Base-by-base conservation (phyloP, 2,113 vertebrate species). In the Speoplatyrhinus poulsoni region DNA sequence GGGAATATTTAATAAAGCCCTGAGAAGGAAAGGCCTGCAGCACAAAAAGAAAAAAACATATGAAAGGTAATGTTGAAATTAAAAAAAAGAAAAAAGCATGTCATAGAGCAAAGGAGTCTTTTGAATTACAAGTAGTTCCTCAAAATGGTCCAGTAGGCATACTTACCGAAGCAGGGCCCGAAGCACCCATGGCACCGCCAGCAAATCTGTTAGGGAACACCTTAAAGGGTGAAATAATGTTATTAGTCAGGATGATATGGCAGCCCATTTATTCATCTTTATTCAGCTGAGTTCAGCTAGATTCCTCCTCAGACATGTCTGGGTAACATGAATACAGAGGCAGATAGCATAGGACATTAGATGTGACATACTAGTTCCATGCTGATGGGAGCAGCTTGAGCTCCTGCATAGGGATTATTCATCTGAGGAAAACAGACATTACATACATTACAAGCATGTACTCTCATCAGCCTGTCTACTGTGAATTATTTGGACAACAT, bases 1-100 rank as follows among this genome's bases (percentile, higher is more conserved):
- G 77, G 53, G 90, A 92, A 72, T 90, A 90, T 65, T 92, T 93
- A 56, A 93, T 85, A 62, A 90, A 89, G 3, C 79, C 92, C 15
- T 90, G 86, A 32, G 76, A 72, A 3, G 82, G 19, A 65, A 85
- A 79, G 2, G 77, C 17, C 87, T 91, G 75, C 12, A 71, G 36
- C 41, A 54, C 49, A 17, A 66, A 9, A 75, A 17, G 12, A 26
- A 54, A 12, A 36, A 52, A 9, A 36, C 4, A 49, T 47, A 12
- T 1, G 32, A 26, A 9, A 48, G 36, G 52, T 33, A 65, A 52
- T 52, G 70, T 11, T 16, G 9, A 62, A 50, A 62, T 62, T 5
- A 61, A 12, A 32, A 0, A 56, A 47, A 32, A 53, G 4, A 1
- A 32, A 3, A 12, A 13, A 47, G 9, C 13, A 41, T 3, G 54